A percentile compares a stretch with the other conserved stretches of the same genome.
Evolutionary conservation across 2,113 vertebrate species (phyloP).

Genomic region (Gymnarchus niloticus): DNA sequence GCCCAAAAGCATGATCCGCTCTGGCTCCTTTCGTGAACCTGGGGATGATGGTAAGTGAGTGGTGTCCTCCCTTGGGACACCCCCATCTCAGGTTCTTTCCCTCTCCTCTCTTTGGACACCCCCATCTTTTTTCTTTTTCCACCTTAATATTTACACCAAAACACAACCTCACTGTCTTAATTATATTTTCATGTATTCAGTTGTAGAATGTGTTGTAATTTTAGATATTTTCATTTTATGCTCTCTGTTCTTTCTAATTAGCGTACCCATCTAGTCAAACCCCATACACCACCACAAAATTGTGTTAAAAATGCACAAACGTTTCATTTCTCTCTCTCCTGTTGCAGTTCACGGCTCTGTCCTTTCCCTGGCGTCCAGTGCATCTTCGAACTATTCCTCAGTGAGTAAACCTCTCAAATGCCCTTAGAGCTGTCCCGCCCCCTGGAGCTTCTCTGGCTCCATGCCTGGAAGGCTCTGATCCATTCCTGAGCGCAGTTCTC

Average conservation of each 20-base stretch:
- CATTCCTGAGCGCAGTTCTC: too few species aligned
- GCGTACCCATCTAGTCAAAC: background rate
- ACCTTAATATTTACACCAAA: background rate
- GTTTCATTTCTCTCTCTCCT: background rate
- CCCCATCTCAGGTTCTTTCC: background rate
- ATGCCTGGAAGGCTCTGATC: too few species aligned
- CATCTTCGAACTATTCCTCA: conserved; percentile 91
- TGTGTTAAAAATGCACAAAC: background rate
- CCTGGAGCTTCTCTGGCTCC: background rate
- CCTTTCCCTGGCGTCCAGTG: conserved; percentile 91
- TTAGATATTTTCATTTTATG: background rate
- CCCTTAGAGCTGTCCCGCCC: background rate
- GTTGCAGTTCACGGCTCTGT: conserved; percentile 91
- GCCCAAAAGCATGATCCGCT: conserved; percentile 91
- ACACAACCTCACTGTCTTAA: background rate
- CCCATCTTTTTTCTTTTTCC: background rate
- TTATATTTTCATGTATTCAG: background rate
- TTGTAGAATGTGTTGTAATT: background rate
- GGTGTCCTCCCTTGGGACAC: background rate
- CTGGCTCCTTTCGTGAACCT: conserved; percentile 92
- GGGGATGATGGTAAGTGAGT: conserved; percentile 80
- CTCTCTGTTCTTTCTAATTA: background rate
- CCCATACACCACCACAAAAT: background rate
- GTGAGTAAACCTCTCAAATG: conserved; percentile 64
- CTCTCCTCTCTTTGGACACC: background rate